A percentile compares a stretch with the other conserved stretches of the same genome.
These are phyloP conservation scores for Drosophila sturtevanti DNA, from an alignment of 1,140 invertebrate species.

Conservation along the genomic window DNA sequence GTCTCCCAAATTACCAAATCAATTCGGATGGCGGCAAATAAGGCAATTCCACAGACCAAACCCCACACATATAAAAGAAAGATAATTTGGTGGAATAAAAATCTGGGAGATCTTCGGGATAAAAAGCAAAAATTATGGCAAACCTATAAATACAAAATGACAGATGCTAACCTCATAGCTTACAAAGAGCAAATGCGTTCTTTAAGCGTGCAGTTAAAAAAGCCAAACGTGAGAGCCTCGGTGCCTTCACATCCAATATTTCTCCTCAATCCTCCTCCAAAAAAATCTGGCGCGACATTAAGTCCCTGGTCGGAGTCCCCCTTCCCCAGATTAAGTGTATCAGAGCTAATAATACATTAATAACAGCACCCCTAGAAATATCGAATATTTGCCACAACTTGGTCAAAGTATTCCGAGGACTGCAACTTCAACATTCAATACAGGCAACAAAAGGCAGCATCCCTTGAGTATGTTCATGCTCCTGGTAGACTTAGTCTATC, in stretches of 20 bases:
- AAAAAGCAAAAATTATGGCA: conserved; percentile 16
- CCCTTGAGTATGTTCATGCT: conserved; percentile 2
- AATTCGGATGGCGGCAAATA: conserved; percentile 6
- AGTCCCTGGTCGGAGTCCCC: conserved; percentile 14
- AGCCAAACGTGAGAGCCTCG: conserved; percentile 15
- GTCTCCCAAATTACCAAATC: conserved; percentile 16
- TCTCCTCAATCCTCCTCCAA: conserved; percentile 12
- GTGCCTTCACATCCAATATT: conserved; percentile 17
- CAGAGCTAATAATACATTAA: conserved; percentile 1
- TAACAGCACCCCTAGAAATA: conserved; percentile 9
- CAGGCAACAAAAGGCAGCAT: conserved; percentile 4
- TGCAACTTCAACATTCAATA: conserved; percentile 9
- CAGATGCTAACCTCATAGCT: not conserved
- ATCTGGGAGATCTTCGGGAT: conserved; percentile 6
- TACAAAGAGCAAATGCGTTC: conserved; percentile 11
- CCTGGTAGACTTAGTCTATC: too few relatives aligned
- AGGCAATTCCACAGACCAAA: conserved; percentile 19
- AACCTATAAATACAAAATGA: conserved; percentile 11
- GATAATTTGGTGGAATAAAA: conserved; percentile 18
- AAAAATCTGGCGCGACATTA: conserved; percentile 30
- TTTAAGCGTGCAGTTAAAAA: conserved; percentile 13
- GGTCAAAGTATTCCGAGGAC: conserved; percentile 16
- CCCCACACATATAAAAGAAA: not conserved
- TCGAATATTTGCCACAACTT: conserved; percentile 26
- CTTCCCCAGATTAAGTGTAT: conserved; percentile 3